A percentile compares a stretch with the other conserved stretches of the same genome.
These are phyloP conservation scores for Tethea ocularis DNA, from an alignment of 2,888 invertebrate species.

Conservation along the genomic window DNA sequence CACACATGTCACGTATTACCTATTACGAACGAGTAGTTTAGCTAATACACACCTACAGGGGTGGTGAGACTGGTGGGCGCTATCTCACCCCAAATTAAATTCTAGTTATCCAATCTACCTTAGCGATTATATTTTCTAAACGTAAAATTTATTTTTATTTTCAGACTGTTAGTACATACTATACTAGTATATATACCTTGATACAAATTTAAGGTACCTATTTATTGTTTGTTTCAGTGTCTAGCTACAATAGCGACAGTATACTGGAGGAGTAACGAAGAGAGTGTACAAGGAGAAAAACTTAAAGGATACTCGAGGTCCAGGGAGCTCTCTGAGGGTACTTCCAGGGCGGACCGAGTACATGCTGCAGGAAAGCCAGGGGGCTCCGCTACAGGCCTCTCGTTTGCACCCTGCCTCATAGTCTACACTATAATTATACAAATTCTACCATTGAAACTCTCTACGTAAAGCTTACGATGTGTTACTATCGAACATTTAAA, in stretches of 20 bases:
- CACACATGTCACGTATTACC: background rate
- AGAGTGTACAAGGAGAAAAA: slow-evolving; percentile 91
- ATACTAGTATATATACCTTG: no score
- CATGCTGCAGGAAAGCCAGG: slow-evolving; percentile 84
- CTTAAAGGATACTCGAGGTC: slow-evolving; percentile 91
- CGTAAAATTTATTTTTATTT: no score
- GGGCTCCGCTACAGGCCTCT: slow-evolving; percentile 39
- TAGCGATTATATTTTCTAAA: no score
- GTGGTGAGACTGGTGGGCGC: background rate
- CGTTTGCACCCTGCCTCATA: slow-evolving; percentile 36
- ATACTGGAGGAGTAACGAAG: slow-evolving; percentile 94
- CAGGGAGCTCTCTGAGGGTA: slow-evolving; percentile 87
- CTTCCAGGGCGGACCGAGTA: slow-evolving; percentile 89
- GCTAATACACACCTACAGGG: background rate
- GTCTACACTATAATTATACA: slow-evolving; percentile 37
- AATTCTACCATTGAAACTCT: slow-evolving; percentile 27
- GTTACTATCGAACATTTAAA: slow-evolving; percentile 20
- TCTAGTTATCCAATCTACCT: background rate
- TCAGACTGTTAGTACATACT: no score
- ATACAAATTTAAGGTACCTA: slow-evolving; percentile 11
- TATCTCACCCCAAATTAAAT: background rate
- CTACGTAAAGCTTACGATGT: slow-evolving; percentile 19
- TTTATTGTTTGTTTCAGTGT: slow-evolving; percentile 85
- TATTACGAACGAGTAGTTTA: background rate
- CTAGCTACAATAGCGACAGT: slow-evolving; percentile 94